These are phyloP conservation scores for Sterrhoptilus dennistouni DNA, from an alignment of 2,113 vertebrate species.

Conservation along the genomic window DNA sequence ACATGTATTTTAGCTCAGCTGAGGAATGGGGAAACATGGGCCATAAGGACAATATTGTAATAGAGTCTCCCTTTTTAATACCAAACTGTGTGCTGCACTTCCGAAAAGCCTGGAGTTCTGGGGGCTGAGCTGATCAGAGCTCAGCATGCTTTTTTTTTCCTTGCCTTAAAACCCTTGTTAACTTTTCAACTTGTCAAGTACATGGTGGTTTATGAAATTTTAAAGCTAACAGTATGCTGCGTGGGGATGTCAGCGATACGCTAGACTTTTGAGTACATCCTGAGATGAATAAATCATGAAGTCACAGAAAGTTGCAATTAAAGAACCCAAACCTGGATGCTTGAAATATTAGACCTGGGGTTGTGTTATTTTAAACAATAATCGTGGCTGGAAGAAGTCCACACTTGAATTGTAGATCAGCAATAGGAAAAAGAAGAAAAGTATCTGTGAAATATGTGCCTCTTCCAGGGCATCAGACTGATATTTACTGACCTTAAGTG, in stretches of 20 bases:
- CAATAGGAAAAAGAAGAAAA: not conserved
- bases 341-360: not conserved
- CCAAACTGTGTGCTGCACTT: not conserved
- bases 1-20: constrained; percentile 2
- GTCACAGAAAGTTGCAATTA: constrained; percentile 50
- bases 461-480: not conserved
- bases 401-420: not conserved
- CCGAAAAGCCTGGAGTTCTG: not conserved
- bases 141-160: not conserved
- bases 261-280: constrained; percentile 59
- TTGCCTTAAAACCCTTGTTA: constrained; percentile 41
- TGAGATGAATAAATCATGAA: constrained; percentile 67
- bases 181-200: constrained; percentile 61
- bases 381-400: not conserved
- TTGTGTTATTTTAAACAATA: not conserved
- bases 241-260: not conserved
- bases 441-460: not conserved
- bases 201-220: constrained; percentile 59
- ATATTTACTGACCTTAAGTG: not conserved
- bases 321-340: not conserved
- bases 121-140: constrained; percentile 37
- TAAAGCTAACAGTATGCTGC: constrained; percentile 55
- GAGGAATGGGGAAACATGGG: not conserved
- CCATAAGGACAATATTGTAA: constrained; percentile 41
- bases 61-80: constrained; percentile 9